Conservation (phyloP, 2,113 vertebrate species). For the Dipodomys merriami region DNA sequence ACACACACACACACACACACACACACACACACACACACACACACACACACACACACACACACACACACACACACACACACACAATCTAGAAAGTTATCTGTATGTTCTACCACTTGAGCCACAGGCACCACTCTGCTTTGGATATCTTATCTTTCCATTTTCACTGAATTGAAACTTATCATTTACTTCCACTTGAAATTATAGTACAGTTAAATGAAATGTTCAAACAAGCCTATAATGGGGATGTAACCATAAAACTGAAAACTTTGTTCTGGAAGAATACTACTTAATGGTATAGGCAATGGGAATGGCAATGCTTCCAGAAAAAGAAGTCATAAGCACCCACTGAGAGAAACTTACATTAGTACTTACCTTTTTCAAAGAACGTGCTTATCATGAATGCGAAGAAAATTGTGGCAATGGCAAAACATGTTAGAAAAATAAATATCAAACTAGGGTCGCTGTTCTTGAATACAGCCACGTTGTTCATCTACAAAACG, state of each 20-base stretch:
- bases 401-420: slow-evolving; percentile 95
- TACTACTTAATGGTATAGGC: neutral
- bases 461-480: slow-evolving; percentile 92
- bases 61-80: too few species aligned
- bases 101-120: too few species aligned
- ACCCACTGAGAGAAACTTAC: neutral
- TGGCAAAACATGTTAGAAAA: slow-evolving; percentile 91
- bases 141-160: neutral
- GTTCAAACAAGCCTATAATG: neutral
- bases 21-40: too few species aligned
- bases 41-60: too few species aligned
- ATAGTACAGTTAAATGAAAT: neutral
- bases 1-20: too few species aligned
- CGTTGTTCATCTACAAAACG: slow-evolving; percentile 88
- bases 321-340: neutral
- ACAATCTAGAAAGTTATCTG: too few species aligned
- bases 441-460: slow-evolving; percentile 93
- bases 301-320: neutral
- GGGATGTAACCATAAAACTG: neutral
- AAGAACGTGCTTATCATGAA: slow-evolving; percentile 98
- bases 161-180: neutral
- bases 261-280: neutral
- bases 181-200: neutral
- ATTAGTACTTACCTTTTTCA: slow-evolving; percentile 89
- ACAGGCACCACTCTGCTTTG: neutral